Conservation (phyloP, 23 tunicate species). For the Trididemnum clinides region DNA sequence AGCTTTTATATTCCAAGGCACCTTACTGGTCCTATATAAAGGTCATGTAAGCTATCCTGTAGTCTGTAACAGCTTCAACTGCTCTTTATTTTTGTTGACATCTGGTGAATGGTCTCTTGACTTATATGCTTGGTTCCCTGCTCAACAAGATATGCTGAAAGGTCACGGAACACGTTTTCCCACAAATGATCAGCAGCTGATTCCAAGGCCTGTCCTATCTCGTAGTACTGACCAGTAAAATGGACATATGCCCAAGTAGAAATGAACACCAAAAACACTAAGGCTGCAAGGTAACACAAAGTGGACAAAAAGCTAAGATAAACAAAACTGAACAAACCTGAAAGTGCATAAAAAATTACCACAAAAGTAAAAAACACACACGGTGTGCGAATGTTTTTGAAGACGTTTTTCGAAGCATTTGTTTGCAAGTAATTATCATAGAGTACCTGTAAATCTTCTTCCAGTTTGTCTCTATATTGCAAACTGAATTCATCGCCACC, state of each 20-base stretch:
- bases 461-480: slow-evolving; percentile 53
- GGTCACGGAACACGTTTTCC: slow-evolving; percentile 11
- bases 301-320: slow-evolving; percentile 56
- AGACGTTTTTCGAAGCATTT: slow-evolving; percentile 82
- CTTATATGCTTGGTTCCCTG: neutral
- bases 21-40: too few species aligned
- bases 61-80: too few species aligned
- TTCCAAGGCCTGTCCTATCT: slow-evolving; percentile 59
- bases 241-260: slow-evolving; percentile 62
- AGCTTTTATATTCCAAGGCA: too few species aligned
- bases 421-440: slow-evolving; percentile 50
- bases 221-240: slow-evolving; percentile 62
- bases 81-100: neutral
- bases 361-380: slow-evolving; percentile 57
- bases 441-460: slow-evolving; percentile 39
- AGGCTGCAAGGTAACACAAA: slow-evolving; percentile 29
- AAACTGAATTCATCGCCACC: slow-evolving; percentile 83
- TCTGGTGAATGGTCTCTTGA: neutral
- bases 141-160: neutral
- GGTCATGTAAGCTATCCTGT: too few species aligned
- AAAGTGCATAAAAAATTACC: slow-evolving; percentile 46
- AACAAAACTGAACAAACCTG: slow-evolving; percentile 64
- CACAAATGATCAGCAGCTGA: slow-evolving; percentile 43
- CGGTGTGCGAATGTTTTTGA: slow-evolving; percentile 68
- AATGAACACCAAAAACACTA: slow-evolving; percentile 36